These are phyloP conservation scores for Notoglanidium macrostoma DNA, from an alignment of 2,797 vertebrate species.

Conservation along the genomic window DNA sequence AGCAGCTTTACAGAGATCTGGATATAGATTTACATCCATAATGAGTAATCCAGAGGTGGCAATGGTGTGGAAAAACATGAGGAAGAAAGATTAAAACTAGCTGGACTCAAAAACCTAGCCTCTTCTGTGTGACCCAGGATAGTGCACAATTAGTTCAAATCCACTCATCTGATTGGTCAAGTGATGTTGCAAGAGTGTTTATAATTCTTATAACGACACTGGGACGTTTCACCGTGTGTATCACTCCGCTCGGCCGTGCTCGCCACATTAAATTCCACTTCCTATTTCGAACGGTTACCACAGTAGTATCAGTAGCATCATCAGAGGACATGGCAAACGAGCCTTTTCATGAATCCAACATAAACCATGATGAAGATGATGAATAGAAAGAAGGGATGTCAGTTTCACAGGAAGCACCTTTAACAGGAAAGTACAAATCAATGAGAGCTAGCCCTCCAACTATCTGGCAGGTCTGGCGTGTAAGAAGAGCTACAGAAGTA, in stretches of 20 bases:
- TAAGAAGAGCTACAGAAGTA: not conserved
- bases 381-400: not conserved
- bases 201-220: not conserved
- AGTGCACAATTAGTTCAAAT: not conserved
- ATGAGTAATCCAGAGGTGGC: not conserved
- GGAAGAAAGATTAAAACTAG: not conserved
- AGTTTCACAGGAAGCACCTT: not conserved
- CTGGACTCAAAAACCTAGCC: not conserved
- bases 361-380: not conserved
- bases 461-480: not conserved
- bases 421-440: not conserved
- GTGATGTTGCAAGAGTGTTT: not conserved
- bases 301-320: no score
- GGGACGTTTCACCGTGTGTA: not conserved
- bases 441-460: no score
- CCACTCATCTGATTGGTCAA: not conserved
- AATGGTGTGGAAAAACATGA: not conserved
- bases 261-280: no score
- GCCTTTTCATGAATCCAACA: not conserved
- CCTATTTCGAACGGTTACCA: no score
- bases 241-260: not conserved
- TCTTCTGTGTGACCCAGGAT: no score
- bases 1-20: not conserved
- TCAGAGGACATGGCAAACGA: no score
- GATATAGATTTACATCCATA: not conserved